These are phyloP conservation scores for Leptinotarsa lineolata DNA, from an alignment of 1,140 invertebrate genomes.

Conservation along the genomic window DNA sequence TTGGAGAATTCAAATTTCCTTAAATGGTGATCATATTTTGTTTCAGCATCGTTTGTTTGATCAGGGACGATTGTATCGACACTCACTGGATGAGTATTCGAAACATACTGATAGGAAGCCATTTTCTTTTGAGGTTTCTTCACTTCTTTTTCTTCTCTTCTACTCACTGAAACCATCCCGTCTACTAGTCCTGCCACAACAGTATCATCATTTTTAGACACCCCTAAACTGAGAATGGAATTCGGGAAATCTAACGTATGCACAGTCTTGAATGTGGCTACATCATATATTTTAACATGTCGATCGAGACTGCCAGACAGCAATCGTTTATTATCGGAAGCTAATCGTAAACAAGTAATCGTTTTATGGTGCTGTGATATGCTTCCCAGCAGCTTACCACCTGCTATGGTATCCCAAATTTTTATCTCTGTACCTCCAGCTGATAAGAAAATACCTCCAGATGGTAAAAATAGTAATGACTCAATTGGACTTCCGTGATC, in stretches of 20 bases:
- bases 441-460: constrained; percentile 87
- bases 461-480: constrained; percentile 84
- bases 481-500: constrained; percentile 92
- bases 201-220: constrained; percentile 79
- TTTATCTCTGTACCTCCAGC: constrained; percentile 90
- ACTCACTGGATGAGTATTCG: constrained; percentile 58
- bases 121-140: constrained; percentile 58
- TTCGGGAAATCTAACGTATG: constrained; percentile 91
- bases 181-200: constrained; percentile 91
- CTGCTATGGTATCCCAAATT: constrained; percentile 90
- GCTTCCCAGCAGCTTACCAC: constrained; percentile 79
- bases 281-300: constrained; percentile 94
- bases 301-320: constrained; percentile 90
- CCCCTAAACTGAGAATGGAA: constrained; percentile 83
- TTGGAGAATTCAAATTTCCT: constrained; percentile 82
- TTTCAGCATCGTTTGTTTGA: constrained; percentile 57
- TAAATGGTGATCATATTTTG: constrained; percentile 72
- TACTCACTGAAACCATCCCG: constrained; percentile 84
- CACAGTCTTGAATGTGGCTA: constrained; percentile 82
- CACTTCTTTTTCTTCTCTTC: constrained; percentile 66
- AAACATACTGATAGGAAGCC: constrained; percentile 59
- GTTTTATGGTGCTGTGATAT: constrained; percentile 92
- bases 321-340: constrained; percentile 78
- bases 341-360: constrained; percentile 80
- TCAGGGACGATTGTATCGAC: constrained; percentile 63